Base-by-base conservation (phyloP, 53 echinoderm and acorn worm genomes). In the Echinarachnius parma region DNA sequence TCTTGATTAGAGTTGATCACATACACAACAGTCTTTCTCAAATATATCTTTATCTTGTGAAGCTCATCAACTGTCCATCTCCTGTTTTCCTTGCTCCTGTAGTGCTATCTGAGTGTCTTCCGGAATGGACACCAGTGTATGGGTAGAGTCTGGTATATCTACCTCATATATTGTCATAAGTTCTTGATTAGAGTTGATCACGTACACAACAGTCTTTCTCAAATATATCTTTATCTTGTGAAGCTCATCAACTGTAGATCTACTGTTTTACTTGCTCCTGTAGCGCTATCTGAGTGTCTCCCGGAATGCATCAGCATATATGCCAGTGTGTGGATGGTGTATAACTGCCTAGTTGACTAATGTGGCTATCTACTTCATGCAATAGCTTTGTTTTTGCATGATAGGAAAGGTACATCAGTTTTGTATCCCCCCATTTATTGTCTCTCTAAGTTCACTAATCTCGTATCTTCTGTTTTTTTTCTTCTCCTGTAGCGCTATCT, bases 21-120 rank as follows among this genome's bases (percentile, higher is more conserved):
- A n/a, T n/a, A n/a, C n/a, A n/a, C n/a, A n/a, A n/a, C n/a, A n/a
- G n/a, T n/a, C n/a, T n/a, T n/a, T n/a, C n/a, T n/a, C n/a, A n/a
- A n/a, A n/a, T n/a, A n/a, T n/a, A n/a, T n/a, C 23, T 14, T 9
- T 14, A 2, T 14, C n/a, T 50, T 9, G 19, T 16, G 8, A 8
- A 20, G 9, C 1, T 16, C 52, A n/a, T 8, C 2, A 9, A 21
- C 15, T 50, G 9, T 50, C 4, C 0, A 50, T 50, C 52, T 23
- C 19, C 31, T 32, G 28, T 32, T 0, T 59, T 24, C 59, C 34
- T 15, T 49, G 22, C 49, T 1, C 27, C 25, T 28, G 27, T 13
- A 54, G 54, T 18, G 3, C 54, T 54, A 3, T 54, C 54, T 9
- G 24, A 54, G 21, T 22, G 24, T 54, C 54, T 54, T 54, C 54